Evolutionary conservation across 2,888 invertebrate genomes (phyloP), one percentile per base, ranked within the genome.

Genomic region (Troides helena): DNA sequence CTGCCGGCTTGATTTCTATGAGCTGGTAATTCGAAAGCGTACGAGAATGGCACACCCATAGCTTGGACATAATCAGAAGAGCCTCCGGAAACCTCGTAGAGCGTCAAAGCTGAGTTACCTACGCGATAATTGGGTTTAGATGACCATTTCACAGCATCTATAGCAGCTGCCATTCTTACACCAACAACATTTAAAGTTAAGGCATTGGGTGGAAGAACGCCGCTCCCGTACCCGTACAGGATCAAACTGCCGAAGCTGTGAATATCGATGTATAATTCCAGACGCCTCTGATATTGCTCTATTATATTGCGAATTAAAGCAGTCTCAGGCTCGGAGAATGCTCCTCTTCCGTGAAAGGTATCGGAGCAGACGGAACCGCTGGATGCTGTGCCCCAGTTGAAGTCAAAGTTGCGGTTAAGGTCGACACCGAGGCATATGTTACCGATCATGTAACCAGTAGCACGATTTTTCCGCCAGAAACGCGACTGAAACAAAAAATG

Each of bases 211-310:
- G 94, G 94, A 70, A 93, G 79, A 0, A 84, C 84, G 58, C 87
- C 86, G 21, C 80, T 81, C 0, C 88, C 90, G 50, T 77, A 90
- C 0, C 87, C 90, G 56, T 77, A 90, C 0, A 91, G 78, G 46
- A 96, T 82, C 82, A 94, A 94, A 75, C 94, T 93, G 43, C 96
- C 96, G 78, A 94, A 97, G 23, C 96, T 95, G 82, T 97, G 97
- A 56, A 97, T 87, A 12, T 96, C 95, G 17, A 97, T 76, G 82
- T 95, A 97, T 67, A 96, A 85, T 69, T 94, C 93, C 6, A 95
- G 82, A 8, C 93, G 85, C 25, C 81, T 78, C 0, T 87, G 82
- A 36, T 94, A 81, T 1, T 88, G 79, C 4, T 87, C 75, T 62
- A 96, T 79, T 72, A 95, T 92, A 73, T 95, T 89, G 0, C 94